Base-by-base conservation (phyloP, 2,888 invertebrate species). In the Drosophila anomelani region DNA sequence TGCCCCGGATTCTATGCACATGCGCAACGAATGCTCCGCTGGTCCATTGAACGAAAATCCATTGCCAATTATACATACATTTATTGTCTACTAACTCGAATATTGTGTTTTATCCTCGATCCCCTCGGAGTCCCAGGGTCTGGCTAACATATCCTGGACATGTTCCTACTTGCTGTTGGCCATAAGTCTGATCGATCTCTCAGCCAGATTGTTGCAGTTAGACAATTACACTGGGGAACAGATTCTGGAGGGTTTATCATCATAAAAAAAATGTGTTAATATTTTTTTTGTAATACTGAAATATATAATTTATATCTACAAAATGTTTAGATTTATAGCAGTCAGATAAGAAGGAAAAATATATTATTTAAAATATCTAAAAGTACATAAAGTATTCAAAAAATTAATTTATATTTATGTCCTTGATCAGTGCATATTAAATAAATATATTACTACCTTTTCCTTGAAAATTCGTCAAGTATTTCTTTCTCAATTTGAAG, bases 1-100 rank as follows among this genome's bases (percentile, higher is more conserved):
- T 68, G 55, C 55, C 62, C 56, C 64, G 49, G 36, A 73, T 74
- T 60, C 58, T 72, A 73, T 76, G 79, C 83, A 80, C 88, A 85
- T 80, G 84, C 86, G 85, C 75, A 76, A 75, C 84, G 75, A 81
- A 85, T 84, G 79, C 57, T 61, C 75, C 69, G 60, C 72, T 66
- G 49, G 53, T 46, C 64, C 32, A 55, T 43, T 70, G 56, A 73
- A 81, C 71, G 63, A 61, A 61, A 62, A 79, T 63, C 67, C 61
- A 70, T 76, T 68, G 66, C 72, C 66, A 76, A 80, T 77, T 72
- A 72, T 77, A 72, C 67, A 58, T 62, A 64, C 56, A 71, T 76
- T 76, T 63, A 47, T 74, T 75, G 66, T 75, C 56, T 66, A 59
- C 67, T 59, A 56, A 53, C 34, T 15, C 36, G 51, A 53, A 69